Percentiles rank a stretch among this genome's conserved stretches.
phyloP scores from a whole-genome alignment of 2,888 invertebrate genomes.

The Latrodectus elegans region DNA sequence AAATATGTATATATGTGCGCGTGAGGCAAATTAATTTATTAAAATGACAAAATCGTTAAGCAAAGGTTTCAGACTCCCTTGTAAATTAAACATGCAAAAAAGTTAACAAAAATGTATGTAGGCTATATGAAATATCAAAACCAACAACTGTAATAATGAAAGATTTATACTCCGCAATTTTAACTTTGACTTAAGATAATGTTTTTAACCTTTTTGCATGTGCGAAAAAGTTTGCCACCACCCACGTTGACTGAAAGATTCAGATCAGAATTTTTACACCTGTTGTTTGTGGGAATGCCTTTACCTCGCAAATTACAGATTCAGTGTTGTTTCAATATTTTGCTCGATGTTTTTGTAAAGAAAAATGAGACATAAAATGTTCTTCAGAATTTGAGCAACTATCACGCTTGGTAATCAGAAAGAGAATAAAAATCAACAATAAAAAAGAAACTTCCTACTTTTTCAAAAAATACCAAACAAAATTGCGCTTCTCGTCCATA shows the following conservation, averaged over 20 bases:
- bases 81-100: no score
- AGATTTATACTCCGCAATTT: neutral
- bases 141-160: no score
- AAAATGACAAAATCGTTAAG: no score
- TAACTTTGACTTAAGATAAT: constrained; percentile 9
- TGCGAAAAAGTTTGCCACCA: constrained; percentile 1
- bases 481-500: neutral
- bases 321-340: constrained; percentile 24
- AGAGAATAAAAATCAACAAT: neutral
- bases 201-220: constrained; percentile 9
- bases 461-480: neutral
- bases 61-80: no score
- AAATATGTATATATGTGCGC: no score
- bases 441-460: constrained; percentile 32
- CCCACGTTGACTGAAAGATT: constrained; percentile 15
- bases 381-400: constrained; percentile 9
- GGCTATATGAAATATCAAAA: no score
- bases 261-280: constrained; percentile 11
- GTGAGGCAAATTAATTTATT: no score
- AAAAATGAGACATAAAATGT: constrained; percentile 2
- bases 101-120: no score
- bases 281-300: constrained; percentile 9
- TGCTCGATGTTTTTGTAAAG: constrained; percentile 1
- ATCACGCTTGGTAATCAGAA: neutral
- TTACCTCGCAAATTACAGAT: constrained; percentile 27